Conservation (phyloP, 2,888 invertebrate genomes). For the Shargacucullia verbasci region DNA sequence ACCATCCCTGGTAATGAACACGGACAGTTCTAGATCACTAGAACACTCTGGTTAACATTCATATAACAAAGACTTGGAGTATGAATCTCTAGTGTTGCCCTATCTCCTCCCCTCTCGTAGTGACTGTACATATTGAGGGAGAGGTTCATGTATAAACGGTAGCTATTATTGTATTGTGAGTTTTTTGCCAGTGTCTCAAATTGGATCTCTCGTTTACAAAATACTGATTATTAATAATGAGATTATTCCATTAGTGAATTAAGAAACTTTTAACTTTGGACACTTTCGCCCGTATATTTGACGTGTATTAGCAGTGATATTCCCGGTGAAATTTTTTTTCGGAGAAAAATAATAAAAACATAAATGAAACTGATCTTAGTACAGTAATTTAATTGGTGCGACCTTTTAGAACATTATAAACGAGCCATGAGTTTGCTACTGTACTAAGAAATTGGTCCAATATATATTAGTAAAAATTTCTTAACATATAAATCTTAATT, state of each 20-base stretch:
- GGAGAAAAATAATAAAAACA: background rate
- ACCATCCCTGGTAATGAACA: slow-evolving; percentile 80
- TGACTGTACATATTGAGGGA: slow-evolving; percentile 26
- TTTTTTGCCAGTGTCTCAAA: slow-evolving; percentile 72
- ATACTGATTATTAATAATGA: slow-evolving; percentile 76
- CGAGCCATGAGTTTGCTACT: slow-evolving; percentile 14
- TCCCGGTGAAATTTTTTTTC: slow-evolving; percentile 33
- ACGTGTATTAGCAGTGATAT: slow-evolving; percentile 41
- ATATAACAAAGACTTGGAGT: slow-evolving; percentile 48
- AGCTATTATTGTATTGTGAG: slow-evolving; percentile 55
- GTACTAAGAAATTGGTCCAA: slow-evolving; percentile 31
- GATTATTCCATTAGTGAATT: slow-evolving; percentile 88
- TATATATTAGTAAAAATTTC: slow-evolving; percentile 29
- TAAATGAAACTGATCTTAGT: slow-evolving; percentile 23
- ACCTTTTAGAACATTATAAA: slow-evolving; percentile 12
- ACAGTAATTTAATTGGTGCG: slow-evolving; percentile 18
- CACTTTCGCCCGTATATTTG: slow-evolving; percentile 51
- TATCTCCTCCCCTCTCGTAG: slow-evolving; percentile 15
- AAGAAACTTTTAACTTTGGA: slow-evolving; percentile 67
- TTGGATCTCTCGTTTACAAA: slow-evolving; percentile 84
- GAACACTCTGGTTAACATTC: slow-evolving; percentile 38
- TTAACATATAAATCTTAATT: slow-evolving; percentile 38
- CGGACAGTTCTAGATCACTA: slow-evolving; percentile 48
- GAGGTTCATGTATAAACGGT: slow-evolving; percentile 42
- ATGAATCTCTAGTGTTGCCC: slow-evolving; percentile 52